Base-by-base conservation (phyloP, 2,113 vertebrate species). In the Corydoras maculifer region DNA sequence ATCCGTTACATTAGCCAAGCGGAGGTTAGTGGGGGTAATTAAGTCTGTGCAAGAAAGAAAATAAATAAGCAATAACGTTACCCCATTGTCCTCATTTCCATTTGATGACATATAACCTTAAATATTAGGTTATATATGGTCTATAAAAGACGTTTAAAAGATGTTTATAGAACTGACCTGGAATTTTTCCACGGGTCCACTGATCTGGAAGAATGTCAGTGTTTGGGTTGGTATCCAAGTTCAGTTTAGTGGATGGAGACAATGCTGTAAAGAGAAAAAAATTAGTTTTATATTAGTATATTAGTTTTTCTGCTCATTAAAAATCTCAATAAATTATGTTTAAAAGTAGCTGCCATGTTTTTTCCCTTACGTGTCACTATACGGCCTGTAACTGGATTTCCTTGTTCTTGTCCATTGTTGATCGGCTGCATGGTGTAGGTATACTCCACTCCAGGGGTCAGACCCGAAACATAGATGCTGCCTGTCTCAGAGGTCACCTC, bases 371-470 rank as follows among this genome's bases (percentile, higher is more conserved):
- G 90, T 68, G 96, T 99, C 3, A 90, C 80, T 1, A 99, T 86
- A 7, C 77, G 93, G 43, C 89, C 90, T 14, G 91, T 82, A 75
- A 97, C 78, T 0, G 94, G 90, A 0, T 78, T 81, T 1, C 93
- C 93, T 25, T 85, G 89, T 75, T 94, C 91, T 10, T 92, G 77
- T 31, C 94, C 95, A 0, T 96, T 88, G 73, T 88, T 84, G 11
- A 97, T 73, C 12, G 95, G 90, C 15, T 95, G 92, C 65, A 99
- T 84, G 57, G 89, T 94, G 84, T 97, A 96, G 65, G 88, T 90
- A 67, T 99, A 99, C 71, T 99, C 94, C 65, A 95, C 90, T 1
- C 96, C 96, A 0, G 96, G 95, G 32, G 94, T 98, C 84, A 99
- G 85, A 32, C 96, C 94, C 2, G 94, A 94, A 68, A 99, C 77